Evolutionary conservation across 2,113 vertebrate species (phyloP).

Genomic region (Chiloscyllium plagiosum): DNA sequence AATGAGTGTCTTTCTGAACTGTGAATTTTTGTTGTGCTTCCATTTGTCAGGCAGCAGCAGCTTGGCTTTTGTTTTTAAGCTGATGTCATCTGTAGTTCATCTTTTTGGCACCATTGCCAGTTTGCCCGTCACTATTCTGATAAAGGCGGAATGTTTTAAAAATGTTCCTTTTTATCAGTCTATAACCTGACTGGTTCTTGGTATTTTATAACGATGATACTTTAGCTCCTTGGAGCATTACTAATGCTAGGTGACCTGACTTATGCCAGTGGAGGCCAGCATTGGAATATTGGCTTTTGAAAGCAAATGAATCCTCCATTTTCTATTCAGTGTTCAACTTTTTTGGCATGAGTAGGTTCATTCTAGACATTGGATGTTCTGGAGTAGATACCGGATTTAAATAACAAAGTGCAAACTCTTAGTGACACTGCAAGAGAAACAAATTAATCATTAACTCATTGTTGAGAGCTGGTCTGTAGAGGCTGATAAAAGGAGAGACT

Average conservation of each 20-base stretch:
- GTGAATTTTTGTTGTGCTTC: not conserved
- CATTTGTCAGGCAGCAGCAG: not conserved
- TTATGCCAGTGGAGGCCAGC: not conserved
- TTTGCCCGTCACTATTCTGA: not conserved
- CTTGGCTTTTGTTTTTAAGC: not conserved
- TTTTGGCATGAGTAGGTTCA: not conserved
- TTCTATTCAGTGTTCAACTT: not conserved
- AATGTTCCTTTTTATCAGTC: not conserved
- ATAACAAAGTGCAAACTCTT: not conserved
- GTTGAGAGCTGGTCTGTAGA: not conserved
- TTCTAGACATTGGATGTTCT: not conserved
- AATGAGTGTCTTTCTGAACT: conserved; percentile 4
- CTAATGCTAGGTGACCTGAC: not conserved
- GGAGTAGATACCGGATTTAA: not conserved
- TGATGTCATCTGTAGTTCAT: not conserved
- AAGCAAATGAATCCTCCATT: not conserved
- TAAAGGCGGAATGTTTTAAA: not conserved
- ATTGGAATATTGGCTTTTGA: not conserved
- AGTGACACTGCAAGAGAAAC: not conserved
- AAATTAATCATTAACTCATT: not conserved
- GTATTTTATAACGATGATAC: not conserved
- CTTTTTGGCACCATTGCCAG: not conserved
- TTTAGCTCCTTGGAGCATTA: too few species aligned
- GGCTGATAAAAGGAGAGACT: not conserved
- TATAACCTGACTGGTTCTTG: not conserved